Evolutionary conservation across 2,888 invertebrate genomes (phyloP).

Genomic region (Harmothoe impar): DNA sequence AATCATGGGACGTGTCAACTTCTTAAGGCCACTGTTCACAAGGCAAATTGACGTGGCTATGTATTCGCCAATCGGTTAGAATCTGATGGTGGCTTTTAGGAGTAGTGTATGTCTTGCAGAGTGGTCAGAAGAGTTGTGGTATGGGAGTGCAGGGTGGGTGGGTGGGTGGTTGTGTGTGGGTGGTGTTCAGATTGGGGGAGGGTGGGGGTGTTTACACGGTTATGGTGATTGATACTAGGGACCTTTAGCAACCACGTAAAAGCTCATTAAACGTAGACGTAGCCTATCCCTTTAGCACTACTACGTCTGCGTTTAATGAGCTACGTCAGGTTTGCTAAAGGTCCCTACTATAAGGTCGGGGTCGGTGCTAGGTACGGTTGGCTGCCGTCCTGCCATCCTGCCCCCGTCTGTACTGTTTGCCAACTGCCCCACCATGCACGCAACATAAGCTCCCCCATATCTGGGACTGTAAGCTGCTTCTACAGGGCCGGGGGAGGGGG

Average conservation of each 20-base stretch:
- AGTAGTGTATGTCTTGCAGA: no score
- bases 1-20: no score
- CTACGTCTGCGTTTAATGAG: no score
- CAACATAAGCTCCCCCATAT: neutral
- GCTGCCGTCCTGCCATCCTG: neutral
- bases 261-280: no score
- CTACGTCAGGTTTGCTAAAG: no score
- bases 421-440: constrained; percentile 14
- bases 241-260: no score
- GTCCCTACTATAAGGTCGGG: neutral
- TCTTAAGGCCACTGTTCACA: no score
- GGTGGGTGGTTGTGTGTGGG: neutral
- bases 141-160: neutral
- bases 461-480: neutral
- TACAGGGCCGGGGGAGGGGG: neutral
- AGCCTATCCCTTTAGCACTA: no score
- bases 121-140: neutral
- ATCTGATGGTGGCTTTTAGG: no score
- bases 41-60: no score
- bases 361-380: neutral
- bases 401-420: neutral
- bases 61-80: no score
- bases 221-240: constrained; percentile 39
- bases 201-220: neutral
- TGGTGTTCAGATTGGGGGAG: neutral